Evolutionary conservation across 2,113 vertebrate species (phyloP).

Genomic region (Tragelaphus imberbis): DNA sequence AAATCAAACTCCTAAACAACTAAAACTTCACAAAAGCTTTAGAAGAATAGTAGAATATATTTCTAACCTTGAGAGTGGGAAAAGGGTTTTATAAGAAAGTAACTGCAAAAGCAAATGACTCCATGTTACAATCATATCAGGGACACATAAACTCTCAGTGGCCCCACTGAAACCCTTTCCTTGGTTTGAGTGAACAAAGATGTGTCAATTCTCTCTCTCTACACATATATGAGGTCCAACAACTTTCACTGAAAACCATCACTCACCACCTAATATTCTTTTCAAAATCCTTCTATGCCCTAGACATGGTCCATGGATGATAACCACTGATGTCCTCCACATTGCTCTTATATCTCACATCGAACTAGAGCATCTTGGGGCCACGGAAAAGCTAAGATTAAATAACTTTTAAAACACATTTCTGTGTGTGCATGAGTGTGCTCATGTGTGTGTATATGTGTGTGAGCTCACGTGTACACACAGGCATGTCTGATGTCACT

Average conservation of each 20-base stretch:
- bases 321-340: background rate
- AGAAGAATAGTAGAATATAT: background rate
- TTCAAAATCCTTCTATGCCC: background rate
- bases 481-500: background rate
- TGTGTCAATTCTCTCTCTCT: background rate
- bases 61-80: background rate
- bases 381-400: background rate
- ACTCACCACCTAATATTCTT: background rate
- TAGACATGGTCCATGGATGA: background rate
- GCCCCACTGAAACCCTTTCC: background rate
- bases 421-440: rapidly evolving
- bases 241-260: background rate
- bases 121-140: background rate
- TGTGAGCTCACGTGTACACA: rapidly evolving
- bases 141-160: background rate
- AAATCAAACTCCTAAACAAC: background rate
- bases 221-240: too few species aligned
- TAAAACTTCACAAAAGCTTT: background rate
- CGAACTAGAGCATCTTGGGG: background rate
- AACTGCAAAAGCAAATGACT: background rate
- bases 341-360: background rate
- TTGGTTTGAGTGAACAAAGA: background rate
- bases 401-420: background rate
- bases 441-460: too few species aligned
- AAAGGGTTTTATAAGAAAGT: background rate